Evolutionary conservation across 2,113 vertebrate species (phyloP).

Genomic region (Stomatorhinus ivindoensis): DNA sequence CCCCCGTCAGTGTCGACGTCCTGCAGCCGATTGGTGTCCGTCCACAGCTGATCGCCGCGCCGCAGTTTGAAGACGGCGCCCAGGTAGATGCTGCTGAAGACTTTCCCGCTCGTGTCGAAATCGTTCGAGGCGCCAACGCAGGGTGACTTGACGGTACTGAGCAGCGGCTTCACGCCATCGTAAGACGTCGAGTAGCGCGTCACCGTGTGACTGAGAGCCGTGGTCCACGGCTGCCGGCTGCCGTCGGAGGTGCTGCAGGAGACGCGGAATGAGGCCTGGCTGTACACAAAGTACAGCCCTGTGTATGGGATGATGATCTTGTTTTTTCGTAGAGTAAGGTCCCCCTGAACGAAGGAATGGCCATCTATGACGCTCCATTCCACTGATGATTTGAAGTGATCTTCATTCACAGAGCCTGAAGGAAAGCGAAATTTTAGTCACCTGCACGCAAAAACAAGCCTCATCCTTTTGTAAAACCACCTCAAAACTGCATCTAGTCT

Average conservation of each 20-base stretch:
- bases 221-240: background rate
- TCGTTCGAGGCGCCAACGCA: background rate
- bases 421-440: background rate
- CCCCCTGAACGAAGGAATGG: slow-evolving; percentile 17
- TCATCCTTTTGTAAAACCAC: background rate
- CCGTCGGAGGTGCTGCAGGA: background rate
- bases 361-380: slow-evolving; percentile 1
- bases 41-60: background rate
- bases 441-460: background rate
- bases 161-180: background rate
- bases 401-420: background rate
- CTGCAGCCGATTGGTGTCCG: background rate
- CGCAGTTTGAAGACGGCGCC: background rate
- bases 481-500: background rate
- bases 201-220: background rate
- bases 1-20: background rate
- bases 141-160: background rate
- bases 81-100: slow-evolving; percentile 13
- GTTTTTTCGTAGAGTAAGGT: background rate
- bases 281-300: slow-evolving; percentile 14
- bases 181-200: slow-evolving; percentile 6
- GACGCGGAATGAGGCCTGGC: slow-evolving; percentile 13
- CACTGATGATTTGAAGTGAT: background rate
- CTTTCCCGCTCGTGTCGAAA: background rate
- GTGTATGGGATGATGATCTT: background rate